Conservation (phyloP, 2,113 vertebrate genomes). For the Penelope pileata region DNA sequence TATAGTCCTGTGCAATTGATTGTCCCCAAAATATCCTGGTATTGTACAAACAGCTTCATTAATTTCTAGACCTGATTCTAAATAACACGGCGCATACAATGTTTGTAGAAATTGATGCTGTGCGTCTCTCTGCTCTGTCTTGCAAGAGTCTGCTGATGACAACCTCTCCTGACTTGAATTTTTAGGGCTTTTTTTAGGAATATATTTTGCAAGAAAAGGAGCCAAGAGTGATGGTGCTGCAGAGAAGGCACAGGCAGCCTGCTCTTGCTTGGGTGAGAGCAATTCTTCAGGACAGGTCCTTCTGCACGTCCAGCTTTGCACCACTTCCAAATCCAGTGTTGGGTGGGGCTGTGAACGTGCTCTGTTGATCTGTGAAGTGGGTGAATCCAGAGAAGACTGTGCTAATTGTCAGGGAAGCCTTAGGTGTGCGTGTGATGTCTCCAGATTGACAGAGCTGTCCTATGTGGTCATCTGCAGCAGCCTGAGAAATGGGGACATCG, state of each 20-base stretch:
- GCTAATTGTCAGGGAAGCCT: background rate
- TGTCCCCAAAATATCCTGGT: constrained; percentile 36
- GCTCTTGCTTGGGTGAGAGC: background rate
- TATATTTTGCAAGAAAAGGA: background rate
- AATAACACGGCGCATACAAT: background rate
- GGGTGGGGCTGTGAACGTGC: background rate
- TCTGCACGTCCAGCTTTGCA: rapidly evolving
- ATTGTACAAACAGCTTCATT: constrained; percentile 56
- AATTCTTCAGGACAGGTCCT: background rate
- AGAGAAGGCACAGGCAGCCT: rapidly evolving
- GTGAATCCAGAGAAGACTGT: background rate
- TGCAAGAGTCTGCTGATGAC: background rate
- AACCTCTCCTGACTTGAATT: background rate
- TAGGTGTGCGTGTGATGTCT: background rate
- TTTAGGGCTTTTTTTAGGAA: background rate
- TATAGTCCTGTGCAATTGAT: constrained; percentile 41
- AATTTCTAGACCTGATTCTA: background rate
- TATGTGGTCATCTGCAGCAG: background rate
- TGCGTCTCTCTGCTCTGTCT: rapidly evolving
- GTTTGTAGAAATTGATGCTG: background rate
- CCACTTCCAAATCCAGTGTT: background rate
- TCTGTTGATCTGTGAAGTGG: background rate
- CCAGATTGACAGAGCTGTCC: background rate
- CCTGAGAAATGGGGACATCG: background rate
- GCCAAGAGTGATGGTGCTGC: background rate